Evolutionary conservation across 2,888 invertebrate species (phyloP).

Genomic region (Adelphocoris suturalis): DNA sequence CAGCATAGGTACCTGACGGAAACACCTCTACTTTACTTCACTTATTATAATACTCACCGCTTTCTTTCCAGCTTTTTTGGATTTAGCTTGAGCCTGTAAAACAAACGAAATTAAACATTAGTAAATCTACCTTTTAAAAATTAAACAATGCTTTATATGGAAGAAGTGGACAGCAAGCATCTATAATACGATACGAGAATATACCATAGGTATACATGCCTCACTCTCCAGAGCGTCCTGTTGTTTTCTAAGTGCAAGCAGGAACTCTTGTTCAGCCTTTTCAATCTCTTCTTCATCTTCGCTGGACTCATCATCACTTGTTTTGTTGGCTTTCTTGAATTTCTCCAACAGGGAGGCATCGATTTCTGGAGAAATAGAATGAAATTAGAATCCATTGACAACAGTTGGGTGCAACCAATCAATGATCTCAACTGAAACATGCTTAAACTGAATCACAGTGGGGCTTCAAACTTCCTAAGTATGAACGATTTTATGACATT

Average conservation of each 20-base stretch:
- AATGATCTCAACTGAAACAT: too few species aligned
- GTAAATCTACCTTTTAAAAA: too few species aligned
- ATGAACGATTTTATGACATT: too few species aligned
- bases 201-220: background rate
- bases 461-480: too few species aligned
- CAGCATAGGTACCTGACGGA: too few species aligned
- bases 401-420: too few species aligned
- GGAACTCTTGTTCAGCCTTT: constrained; percentile 64
- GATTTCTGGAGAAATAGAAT: constrained; percentile 13
- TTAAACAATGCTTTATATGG: too few species aligned
- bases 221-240: constrained; percentile 59
- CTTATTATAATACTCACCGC: background rate
- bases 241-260: constrained; percentile 44
- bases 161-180: too few species aligned
- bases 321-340: constrained; percentile 38
- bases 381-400: background rate
- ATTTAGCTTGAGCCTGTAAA: constrained; percentile 7
- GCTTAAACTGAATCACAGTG: too few species aligned
- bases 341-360: constrained; percentile 31
- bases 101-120: background rate
- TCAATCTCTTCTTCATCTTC: constrained; percentile 63
- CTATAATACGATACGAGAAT: too few species aligned
- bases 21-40: too few species aligned
- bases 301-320: constrained; percentile 42
- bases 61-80: constrained; percentile 21